Evolutionary conservation across 2,797 vertebrate genomes (phyloP).

Genomic region (Nannoperca australis): DNA sequence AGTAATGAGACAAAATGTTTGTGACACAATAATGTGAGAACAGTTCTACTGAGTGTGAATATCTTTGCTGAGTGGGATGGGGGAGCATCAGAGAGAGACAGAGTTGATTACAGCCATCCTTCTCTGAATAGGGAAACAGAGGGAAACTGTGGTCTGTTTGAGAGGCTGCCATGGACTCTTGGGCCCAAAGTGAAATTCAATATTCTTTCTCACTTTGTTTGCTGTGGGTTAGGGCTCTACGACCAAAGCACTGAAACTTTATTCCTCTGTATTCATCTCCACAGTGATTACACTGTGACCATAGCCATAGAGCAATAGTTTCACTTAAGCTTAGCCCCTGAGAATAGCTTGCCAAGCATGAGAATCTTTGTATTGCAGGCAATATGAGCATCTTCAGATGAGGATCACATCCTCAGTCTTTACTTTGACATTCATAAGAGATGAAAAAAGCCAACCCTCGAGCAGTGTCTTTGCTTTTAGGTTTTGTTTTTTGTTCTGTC

Average conservation of each 20-base stretch:
- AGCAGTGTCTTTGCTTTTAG: constrained; percentile 44
- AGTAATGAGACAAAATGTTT: constrained; percentile 41
- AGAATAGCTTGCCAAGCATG: constrained; percentile 66
- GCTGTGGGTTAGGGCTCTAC: constrained; percentile 61
- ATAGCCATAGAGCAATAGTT: constrained; percentile 73
- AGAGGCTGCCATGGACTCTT: constrained; percentile 61
- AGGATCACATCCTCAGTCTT: constrained; percentile 61
- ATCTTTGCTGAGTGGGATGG: constrained; percentile 57
- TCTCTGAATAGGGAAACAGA: constrained; percentile 63
- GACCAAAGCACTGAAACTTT: constrained; percentile 77
- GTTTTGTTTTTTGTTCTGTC: constrained; percentile 49
- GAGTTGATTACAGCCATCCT: constrained; percentile 71
- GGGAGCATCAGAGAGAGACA: constrained; percentile 66
- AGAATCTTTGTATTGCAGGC: constrained; percentile 73
- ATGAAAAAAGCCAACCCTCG: constrained; percentile 63
- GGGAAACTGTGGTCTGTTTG: constrained; percentile 65
- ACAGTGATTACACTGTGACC: constrained; percentile 75
- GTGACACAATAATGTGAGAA: constrained; percentile 52
- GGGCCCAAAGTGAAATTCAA: constrained; percentile 70
- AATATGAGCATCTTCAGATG: constrained; percentile 75
- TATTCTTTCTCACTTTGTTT: constrained; percentile 74
- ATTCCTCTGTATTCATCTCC: constrained; percentile 76
- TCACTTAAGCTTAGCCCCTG: constrained; percentile 70
- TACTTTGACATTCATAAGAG: constrained; percentile 54
- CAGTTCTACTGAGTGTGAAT: constrained; percentile 50